Conservation (phyloP, 2,113 vertebrate genomes). For the Neodontobutis hainanensis region DNA sequence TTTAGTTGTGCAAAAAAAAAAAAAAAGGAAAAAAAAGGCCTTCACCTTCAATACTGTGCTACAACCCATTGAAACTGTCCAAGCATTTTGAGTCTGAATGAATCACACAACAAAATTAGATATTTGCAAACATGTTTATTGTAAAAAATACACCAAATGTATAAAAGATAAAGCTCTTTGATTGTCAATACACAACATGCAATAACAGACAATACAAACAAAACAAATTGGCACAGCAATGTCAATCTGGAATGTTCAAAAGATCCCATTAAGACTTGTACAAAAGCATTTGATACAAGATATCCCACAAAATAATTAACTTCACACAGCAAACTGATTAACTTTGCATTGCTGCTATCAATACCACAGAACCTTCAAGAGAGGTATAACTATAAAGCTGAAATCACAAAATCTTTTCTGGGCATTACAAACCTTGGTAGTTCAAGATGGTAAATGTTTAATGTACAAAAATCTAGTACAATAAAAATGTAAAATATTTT, state of each 20-base stretch:
- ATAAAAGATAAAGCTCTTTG: constrained; percentile 68
- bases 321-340: constrained; percentile 7
- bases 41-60: neutral
- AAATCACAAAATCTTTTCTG: constrained; percentile 20
- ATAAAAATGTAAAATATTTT: constrained; percentile 1
- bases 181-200: constrained; percentile 65
- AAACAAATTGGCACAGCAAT: constrained; percentile 43
- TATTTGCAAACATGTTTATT: constrained; percentile 71
- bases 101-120: neutral
- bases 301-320: neutral
- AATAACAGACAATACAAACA: constrained; percentile 55
- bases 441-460: neutral
- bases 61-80: neutral
- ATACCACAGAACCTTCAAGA: constrained; percentile 22
- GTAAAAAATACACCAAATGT: constrained; percentile 68
- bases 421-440: constrained; percentile 9
- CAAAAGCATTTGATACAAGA: neutral
- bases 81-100: too few species aligned
- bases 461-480: constrained; percentile 24
- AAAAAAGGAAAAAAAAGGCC: too few species aligned
- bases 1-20: neutral
- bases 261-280: neutral
- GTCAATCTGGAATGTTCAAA: constrained; percentile 49
- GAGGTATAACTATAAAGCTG: constrained; percentile 10
- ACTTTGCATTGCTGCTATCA: constrained; percentile 45